Base-by-base conservation (phyloP, 2,888 invertebrate genomes). In the Pseudoips prasinana region DNA sequence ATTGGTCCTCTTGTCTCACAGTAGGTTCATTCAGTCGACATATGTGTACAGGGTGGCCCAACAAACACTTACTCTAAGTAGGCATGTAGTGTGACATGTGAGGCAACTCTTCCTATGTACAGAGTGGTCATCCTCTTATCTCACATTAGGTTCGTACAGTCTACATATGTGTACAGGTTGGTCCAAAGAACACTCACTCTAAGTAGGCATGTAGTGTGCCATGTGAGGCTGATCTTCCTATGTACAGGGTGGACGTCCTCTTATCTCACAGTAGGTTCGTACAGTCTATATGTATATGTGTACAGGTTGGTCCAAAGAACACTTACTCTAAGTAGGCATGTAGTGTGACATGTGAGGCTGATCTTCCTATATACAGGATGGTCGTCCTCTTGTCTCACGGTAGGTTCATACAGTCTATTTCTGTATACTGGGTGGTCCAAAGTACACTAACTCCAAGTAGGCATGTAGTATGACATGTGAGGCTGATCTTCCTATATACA, bases 91-190 rank as follows among this genome's bases (percentile, higher is more conserved):
- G 22, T 42, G 37, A 8, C 41, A 42, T 0, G 41, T 42, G 8
- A 42, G 89, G 57, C 93, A 93, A 61, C 94, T 94, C 83, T 93
- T 93, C 57, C 94, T 82, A 22, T 77, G 72, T 19, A 72, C 71
- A 1, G 64, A 48, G 0, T 72, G 50, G 22, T 67, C 58, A 36
- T 92, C 41, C 17, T 40, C 49, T 2, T 34, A 38, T 3, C 39
- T 78, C 40, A n/a, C n/a, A n/a, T n/a, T n/a, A n/a, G n/a, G n/a
- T n/a, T n/a, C n/a, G n/a, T 14, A 14, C 14, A 4, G 14, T 14
- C 8, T 8, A 8, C 93, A 93, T 44, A 88, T n/a, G n/a, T n/a
- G n/a, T n/a, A n/a, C n/a, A n/a, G n/a, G n/a, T n/a, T n/a, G n/a
- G n/a, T n/a, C n/a, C n/a, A n/a, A n/a, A n/a, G n/a, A 11, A 5